phyloP scores from a whole-genome alignment of 2,888 invertebrate species.

The Lycia hirtaria region DNA sequence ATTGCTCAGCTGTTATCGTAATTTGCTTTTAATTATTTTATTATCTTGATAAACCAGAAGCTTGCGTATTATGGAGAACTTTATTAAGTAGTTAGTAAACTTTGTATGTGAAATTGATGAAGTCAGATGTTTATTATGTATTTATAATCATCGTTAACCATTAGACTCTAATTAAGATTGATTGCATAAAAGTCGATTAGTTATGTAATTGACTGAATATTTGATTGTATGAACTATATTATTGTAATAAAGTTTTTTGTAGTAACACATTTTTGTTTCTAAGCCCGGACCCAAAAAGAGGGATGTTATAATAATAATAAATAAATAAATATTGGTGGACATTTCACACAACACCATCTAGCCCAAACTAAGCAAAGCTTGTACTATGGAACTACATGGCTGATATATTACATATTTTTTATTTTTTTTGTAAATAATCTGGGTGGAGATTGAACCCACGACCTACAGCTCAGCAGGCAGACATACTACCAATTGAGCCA shows the following conservation, averaged over 20 bases:
- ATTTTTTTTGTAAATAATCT: too few species aligned
- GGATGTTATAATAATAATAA: too few species aligned
- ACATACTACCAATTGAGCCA: too few species aligned
- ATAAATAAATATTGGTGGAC: too few species aligned
- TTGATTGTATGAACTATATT: background rate
- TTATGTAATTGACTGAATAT: background rate
- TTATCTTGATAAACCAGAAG: slow-evolving; percentile 12
- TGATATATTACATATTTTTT: too few species aligned
- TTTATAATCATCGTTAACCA: slow-evolving; percentile 8
- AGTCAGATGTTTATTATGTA: slow-evolving; percentile 1
- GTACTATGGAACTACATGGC: too few species aligned
- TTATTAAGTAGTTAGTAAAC: slow-evolving; percentile 7
- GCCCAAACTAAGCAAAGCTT: too few species aligned
- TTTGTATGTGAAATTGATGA: slow-evolving; percentile 20
- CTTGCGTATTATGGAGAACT: slow-evolving; percentile 1
- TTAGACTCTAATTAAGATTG: background rate
- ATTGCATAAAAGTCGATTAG: slow-evolving; percentile 2
- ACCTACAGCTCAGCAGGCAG: too few species aligned
- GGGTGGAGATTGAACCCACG: too few species aligned
- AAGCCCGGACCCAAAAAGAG: too few species aligned
- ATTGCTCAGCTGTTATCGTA: background rate
- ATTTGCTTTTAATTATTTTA: slow-evolving; percentile 8
- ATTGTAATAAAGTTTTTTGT: too few species aligned
- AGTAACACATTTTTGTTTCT: background rate
- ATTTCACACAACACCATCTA: too few species aligned